phyloP scores from a whole-genome alignment of 2,888 invertebrate species.

The Drosophila neutralis region DNA sequence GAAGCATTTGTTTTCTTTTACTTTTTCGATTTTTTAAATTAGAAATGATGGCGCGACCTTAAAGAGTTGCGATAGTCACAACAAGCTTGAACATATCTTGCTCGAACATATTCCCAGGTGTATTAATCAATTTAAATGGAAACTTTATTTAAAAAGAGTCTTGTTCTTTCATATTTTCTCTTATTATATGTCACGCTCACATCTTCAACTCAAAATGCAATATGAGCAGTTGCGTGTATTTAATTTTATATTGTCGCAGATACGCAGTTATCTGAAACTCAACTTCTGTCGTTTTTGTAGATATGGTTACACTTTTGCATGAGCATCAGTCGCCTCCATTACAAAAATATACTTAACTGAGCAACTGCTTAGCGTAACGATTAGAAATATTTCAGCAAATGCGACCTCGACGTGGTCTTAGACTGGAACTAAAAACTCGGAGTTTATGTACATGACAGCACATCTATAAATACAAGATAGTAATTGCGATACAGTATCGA shows the following conservation, averaged over 20 bases:
- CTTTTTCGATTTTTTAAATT: not conserved
- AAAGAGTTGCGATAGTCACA: not conserved
- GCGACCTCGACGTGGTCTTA: slow-evolving; percentile 41
- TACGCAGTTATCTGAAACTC: slow-evolving; percentile 18
- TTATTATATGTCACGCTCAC: not conserved
- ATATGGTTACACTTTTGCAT: slow-evolving; percentile 20
- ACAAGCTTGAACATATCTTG: not conserved
- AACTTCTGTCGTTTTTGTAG: slow-evolving; percentile 23
- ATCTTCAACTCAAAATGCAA: slow-evolving; percentile 22
- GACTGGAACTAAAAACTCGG: slow-evolving; percentile 23
- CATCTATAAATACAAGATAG: not conserved
- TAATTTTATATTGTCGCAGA: slow-evolving; percentile 39
- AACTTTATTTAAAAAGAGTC: not conserved
- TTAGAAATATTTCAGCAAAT: slow-evolving; percentile 50
- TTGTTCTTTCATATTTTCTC: not conserved
- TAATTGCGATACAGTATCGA: slow-evolving; percentile 9
- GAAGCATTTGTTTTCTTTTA: slow-evolving; percentile 1
- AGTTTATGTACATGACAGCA: not conserved
- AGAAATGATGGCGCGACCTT: slow-evolving; percentile 16
- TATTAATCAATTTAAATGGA: not conserved
- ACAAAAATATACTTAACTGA: slow-evolving; percentile 18
- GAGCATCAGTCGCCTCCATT: slow-evolving; percentile 27
- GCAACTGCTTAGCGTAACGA: slow-evolving; percentile 57
- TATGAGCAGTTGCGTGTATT: slow-evolving; percentile 46
- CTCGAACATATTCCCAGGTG: not conserved